Evolutionary conservation across 30 jellyfish, hydroid and myxozoan genomes (phyloP), one percentile per base, ranked within the genome.

Genomic region (Cassiopea xamachana): DNA sequence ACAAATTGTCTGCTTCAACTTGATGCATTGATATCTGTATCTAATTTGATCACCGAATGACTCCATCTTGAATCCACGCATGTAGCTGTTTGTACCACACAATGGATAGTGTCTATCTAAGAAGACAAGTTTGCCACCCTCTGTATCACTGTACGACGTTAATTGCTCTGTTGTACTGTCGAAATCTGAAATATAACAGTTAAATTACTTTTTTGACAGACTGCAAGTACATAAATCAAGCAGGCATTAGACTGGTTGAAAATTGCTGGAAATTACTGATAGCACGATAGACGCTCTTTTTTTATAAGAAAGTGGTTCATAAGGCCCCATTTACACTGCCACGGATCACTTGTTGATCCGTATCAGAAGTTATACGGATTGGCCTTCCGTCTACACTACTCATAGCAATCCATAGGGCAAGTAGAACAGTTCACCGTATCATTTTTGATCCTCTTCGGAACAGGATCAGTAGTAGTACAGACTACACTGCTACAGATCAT

Each of bases 11-110:
- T 46, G 43, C 48, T 78, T 48, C 27, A 78, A 14, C 47, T 48
- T 48, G 48, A 59, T 59, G 75, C 87, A 78, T n/a, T 78, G 27
- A 75, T 6, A 76, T 44, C 50, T 46, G 85, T 76, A 78, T 9
- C 87, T 59, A 1, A 78, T 78, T 6, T 78, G 15, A 16, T 59
- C 48, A 19, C 87, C 87, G 15, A 55, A 49, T 50, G 60, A 48
- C 27, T 78, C 73, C 58, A 78, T 48, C 27, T 44, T 59, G 59
- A 59, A 78, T 17, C 73, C 75, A 19, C 69, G 74, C 75, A 78
- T 78, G 75, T 13, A 19, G 60, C 48, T 17, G 15, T 58, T 78
- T 49, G 50, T 7, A n/a, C 58, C 76, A 51, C 87, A 78, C 1
- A 1, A 6, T 1, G 48, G 60, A 16, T 17, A 19, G 17, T 78